Percentiles rank a stretch among this genome's conserved stretches.
Evolutionary conservation across 2,888 invertebrate genomes (phyloP).

Genomic region (Cordilura impudica): DNA sequence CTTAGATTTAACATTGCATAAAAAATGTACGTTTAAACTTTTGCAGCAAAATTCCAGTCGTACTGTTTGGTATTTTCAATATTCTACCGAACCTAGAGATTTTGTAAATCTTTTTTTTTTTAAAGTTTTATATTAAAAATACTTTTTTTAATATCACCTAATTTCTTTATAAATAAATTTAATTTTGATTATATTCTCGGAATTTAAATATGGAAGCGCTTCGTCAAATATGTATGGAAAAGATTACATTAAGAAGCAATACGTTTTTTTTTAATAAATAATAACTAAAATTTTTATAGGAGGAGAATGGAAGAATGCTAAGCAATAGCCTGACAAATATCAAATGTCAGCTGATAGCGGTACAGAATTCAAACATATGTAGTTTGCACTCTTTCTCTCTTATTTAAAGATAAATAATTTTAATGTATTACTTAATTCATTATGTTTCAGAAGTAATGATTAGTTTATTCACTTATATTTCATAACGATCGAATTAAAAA

Average conservation of each 20-base stretch:
- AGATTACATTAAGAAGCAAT: neutral
- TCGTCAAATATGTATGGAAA: neutral
- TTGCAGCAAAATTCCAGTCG: constrained; percentile 72
- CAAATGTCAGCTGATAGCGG: too few relatives aligned
- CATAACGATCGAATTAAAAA: too few relatives aligned
- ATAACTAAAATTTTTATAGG: neutral
- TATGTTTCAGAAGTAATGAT: too few relatives aligned
- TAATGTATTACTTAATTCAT: too few relatives aligned
- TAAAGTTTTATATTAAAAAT: too few relatives aligned
- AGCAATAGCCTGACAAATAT: too few relatives aligned
- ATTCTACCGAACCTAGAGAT: neutral
- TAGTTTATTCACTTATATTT: too few relatives aligned
- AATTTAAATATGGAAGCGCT: constrained; percentile 13
- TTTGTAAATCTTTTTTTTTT: neutral
- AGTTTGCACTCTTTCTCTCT: too few relatives aligned
- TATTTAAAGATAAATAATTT: too few relatives aligned
- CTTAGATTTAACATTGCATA: neutral
- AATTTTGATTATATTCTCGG: neutral
- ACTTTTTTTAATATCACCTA: neutral
- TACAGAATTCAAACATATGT: too few relatives aligned
- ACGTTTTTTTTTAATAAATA: neutral
- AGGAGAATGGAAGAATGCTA: too few relatives aligned
- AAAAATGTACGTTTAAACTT: constrained; percentile 67
- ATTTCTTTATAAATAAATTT: neutral
- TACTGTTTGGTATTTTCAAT: constrained; percentile 45